Evolutionary conservation across 2,797 vertebrate species (phyloP).

Genomic region (Limosa lapponica): DNA sequence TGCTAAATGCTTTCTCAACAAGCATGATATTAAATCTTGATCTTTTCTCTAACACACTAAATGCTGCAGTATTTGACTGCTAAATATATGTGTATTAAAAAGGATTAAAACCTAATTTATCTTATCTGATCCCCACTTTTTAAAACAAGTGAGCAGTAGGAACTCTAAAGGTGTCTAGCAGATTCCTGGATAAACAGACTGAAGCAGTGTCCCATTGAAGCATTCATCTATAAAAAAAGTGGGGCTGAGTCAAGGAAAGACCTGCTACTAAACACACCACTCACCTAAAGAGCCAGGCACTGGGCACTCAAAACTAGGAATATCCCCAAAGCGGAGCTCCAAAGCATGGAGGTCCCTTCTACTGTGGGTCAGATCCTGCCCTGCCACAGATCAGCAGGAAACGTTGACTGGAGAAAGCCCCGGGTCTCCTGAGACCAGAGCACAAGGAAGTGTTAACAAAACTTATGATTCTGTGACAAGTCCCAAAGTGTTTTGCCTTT

Average conservation of each 20-base stretch:
- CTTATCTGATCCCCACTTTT: background rate
- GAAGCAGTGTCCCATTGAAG: background rate
- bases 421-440: fast-evolving
- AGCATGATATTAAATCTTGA: background rate
- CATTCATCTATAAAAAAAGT: background rate
- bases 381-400: background rate
- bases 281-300: background rate
- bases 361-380: fast-evolving
- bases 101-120: background rate
- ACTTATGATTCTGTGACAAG: background rate
- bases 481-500: background rate
- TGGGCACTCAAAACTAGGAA: background rate
- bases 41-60: background rate
- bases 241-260: background rate
- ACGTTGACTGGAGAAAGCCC: fast-evolving
- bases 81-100: background rate
- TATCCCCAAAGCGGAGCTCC: background rate
- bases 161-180: background rate
- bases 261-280: background rate
- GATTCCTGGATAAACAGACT: background rate
- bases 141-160: background rate
- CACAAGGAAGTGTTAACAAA: background rate
- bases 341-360: background rate
- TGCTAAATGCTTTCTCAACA: background rate
- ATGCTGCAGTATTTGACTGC: background rate